Conservation (phyloP, 2,888 invertebrate genomes). For the Ennomos fuscantarius region DNA sequence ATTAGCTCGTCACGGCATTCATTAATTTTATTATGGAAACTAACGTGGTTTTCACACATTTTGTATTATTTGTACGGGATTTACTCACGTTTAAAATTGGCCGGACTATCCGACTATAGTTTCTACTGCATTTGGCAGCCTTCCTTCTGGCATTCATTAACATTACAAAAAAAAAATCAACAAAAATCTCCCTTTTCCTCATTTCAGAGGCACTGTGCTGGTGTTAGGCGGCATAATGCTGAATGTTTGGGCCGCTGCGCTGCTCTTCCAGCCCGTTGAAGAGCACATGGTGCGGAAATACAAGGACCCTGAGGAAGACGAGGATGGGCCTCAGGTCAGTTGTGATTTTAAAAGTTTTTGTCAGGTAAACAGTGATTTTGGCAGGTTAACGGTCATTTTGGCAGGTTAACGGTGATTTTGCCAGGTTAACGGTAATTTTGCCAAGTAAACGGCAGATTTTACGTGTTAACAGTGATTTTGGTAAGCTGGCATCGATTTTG, state of each 20-base stretch:
- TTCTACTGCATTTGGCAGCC: too few species aligned
- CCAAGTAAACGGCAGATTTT: too few species aligned
- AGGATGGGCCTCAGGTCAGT: slow-evolving; percentile 71
- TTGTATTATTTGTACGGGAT: too few species aligned
- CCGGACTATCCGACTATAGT: too few species aligned
- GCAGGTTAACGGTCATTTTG: slow-evolving; percentile 1
- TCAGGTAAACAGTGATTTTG: not conserved
- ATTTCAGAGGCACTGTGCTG: slow-evolving; percentile 90
- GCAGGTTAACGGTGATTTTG: not conserved
- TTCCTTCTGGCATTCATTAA: too few species aligned
- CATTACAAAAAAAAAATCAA: too few species aligned
- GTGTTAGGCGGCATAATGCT: slow-evolving; percentile 93
- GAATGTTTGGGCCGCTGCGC: slow-evolving; percentile 93
- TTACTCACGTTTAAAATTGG: too few species aligned
- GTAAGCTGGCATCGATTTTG: not conserved
- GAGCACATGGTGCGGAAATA: slow-evolving; percentile 90
- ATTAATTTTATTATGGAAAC: too few species aligned
- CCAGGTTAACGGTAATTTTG: slow-evolving; percentile 2
- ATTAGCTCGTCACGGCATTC: too few species aligned
- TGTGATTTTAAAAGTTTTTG: not conserved
- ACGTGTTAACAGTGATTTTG: not conserved
- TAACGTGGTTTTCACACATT: too few species aligned
- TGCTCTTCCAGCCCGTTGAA: slow-evolving; percentile 93
- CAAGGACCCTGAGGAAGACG: slow-evolving; percentile 73
- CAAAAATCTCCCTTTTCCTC: too few species aligned